A percentile compares a stretch with the other conserved stretches of the same genome.
Evolutionary conservation across 2,888 invertebrate species (phyloP).

Genomic region (Ochropleura leucogaster): DNA sequence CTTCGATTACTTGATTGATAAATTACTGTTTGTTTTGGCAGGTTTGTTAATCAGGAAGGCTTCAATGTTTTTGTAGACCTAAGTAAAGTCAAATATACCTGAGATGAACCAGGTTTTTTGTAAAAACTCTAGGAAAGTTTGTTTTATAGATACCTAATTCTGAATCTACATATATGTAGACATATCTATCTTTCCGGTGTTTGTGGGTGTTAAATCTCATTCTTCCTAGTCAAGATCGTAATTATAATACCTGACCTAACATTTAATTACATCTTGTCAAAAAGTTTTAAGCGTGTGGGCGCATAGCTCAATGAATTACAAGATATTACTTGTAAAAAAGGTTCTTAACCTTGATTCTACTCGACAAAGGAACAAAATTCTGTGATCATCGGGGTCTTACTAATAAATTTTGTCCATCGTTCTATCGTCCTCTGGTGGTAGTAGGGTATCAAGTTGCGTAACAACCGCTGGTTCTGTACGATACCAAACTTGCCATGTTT

Average conservation of each 20-base stretch:
- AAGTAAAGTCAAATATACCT: conserved; percentile 13
- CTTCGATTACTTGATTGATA: conserved; percentile 26
- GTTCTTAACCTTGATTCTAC: background rate
- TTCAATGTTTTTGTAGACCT: conserved; percentile 10
- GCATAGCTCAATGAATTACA: background rate
- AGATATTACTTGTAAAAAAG: background rate
- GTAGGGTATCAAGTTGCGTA: background rate
- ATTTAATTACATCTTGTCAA: conserved; percentile 24
- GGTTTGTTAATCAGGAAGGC: conserved; percentile 28
- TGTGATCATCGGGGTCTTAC: background rate
- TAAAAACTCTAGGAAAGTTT: background rate
- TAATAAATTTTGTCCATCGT: background rate
- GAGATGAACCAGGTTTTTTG: background rate
- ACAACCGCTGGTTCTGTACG: background rate
- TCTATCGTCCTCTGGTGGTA: no score
- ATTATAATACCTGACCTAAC: background rate
- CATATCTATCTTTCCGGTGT: background rate
- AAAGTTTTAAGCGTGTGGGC: background rate
- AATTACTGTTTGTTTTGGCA: conserved; percentile 43
- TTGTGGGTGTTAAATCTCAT: background rate
- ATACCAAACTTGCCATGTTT: background rate
- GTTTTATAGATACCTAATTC: background rate
- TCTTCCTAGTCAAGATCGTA: background rate
- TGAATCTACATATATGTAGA: background rate
- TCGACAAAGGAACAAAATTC: background rate